Evolutionary conservation across 2,888 invertebrate genomes (phyloP).

Genomic region (Odontothrips loti): DNA sequence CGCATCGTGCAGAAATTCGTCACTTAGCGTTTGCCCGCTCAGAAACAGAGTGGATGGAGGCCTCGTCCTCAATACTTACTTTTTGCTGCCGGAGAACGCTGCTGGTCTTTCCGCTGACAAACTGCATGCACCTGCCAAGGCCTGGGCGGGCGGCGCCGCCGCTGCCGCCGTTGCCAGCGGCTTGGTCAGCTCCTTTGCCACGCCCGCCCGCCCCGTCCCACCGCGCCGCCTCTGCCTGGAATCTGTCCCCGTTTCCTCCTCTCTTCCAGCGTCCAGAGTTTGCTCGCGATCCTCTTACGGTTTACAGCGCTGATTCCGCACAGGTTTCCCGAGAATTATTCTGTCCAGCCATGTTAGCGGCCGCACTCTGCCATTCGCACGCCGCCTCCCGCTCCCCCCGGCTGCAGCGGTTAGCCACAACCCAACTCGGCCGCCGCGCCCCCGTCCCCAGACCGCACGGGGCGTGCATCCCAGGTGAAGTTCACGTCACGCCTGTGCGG

Average conservation of each 20-base stretch:
- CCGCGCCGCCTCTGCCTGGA: background rate
- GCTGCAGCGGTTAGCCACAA: background rate
- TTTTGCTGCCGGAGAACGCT: too few species aligned
- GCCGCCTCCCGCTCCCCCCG: too few species aligned
- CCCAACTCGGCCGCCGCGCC: conserved; percentile 1
- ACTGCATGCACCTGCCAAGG: background rate
- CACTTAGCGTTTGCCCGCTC: too few species aligned
- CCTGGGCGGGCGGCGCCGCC: too few species aligned
- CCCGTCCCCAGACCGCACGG: conserved; percentile 13
- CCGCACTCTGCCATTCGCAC: too few species aligned
- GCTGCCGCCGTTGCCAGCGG: background rate
- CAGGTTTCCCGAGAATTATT: too few species aligned
- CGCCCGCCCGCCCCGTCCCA: background rate
- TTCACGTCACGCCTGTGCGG: conserved; percentile 30
- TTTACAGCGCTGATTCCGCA: too few species aligned
- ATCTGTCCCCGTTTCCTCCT: conserved; percentile 7
- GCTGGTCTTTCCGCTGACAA: background rate
- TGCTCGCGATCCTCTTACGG: too few species aligned
- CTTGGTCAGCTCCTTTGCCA: background rate
- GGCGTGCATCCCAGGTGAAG: conserved; percentile 28
- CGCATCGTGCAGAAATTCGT: too few species aligned
- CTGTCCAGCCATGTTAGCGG: too few species aligned
- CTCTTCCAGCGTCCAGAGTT: background rate
- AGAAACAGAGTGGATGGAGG: too few species aligned
- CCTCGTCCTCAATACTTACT: too few species aligned